phyloP scores from a whole-genome alignment of 2,888 invertebrate species.

The Orchestes rusci region DNA sequence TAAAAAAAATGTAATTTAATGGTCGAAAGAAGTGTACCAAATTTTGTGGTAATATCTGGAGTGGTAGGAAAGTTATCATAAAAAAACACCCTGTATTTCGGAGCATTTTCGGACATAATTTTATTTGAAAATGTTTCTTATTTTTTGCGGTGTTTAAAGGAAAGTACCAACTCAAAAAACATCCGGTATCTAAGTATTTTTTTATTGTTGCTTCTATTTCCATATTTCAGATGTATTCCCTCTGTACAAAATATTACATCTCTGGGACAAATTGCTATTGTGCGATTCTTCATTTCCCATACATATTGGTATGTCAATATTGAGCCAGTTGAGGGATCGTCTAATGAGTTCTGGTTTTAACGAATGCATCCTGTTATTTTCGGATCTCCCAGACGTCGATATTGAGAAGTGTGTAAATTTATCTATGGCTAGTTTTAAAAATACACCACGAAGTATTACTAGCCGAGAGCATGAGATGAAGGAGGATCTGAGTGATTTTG shows the following conservation, averaged over 20 bases:
- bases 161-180: not conserved
- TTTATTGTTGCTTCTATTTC: not conserved
- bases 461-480: slow-evolving; percentile 67
- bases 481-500: slow-evolving; percentile 30
- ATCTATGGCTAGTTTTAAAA: slow-evolving; percentile 77
- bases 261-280: slow-evolving; percentile 94
- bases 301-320: slow-evolving; percentile 88
- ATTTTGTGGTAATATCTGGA: no score
- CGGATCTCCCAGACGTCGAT: slow-evolving; percentile 96
- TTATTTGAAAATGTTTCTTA: no score
- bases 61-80: no score
- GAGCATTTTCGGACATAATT: no score
- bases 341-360: slow-evolving; percentile 90
- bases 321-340: slow-evolving; percentile 78
- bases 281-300: slow-evolving; percentile 91
- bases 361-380: slow-evolving; percentile 95
- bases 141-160: not conserved
- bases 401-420: slow-evolving; percentile 88
- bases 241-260: slow-evolving; percentile 91
- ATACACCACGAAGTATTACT: slow-evolving; percentile 83
- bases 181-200: not conserved
- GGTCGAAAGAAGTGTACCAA: no score
- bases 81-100: no score
- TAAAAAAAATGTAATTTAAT: no score
- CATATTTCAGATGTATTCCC: slow-evolving; percentile 84